Evolutionary conservation across 2,888 invertebrate species (phyloP).

Genomic region (Heliconius erato): DNA sequence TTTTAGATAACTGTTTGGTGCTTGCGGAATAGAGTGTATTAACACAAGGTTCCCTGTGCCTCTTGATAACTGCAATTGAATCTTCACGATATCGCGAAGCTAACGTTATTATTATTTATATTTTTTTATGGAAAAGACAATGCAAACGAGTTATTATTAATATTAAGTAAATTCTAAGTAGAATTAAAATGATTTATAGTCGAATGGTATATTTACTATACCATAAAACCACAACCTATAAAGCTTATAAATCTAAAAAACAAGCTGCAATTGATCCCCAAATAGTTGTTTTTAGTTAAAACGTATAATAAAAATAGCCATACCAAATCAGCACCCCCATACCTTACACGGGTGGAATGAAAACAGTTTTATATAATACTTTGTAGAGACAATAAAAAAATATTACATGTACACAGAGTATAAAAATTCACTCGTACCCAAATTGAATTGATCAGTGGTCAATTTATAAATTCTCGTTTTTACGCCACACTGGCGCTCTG

Average conservation of each 20-base stretch:
- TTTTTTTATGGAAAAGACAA: too few species aligned
- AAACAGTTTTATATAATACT: neutral
- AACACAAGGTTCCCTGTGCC: too few species aligned
- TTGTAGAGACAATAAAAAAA: neutral
- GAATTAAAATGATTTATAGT: neutral
- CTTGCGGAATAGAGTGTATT: too few species aligned
- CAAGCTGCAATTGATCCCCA: neutral
- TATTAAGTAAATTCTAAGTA: too few species aligned
- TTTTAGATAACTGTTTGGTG: too few species aligned
- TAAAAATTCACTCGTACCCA: neutral
- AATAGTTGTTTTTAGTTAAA: neutral
- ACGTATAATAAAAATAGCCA: neutral
- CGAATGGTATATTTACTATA: neutral
- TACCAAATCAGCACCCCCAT: neutral
- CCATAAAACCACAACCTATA: too few species aligned
- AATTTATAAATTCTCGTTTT: slow-evolving; percentile 4
- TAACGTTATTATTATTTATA: too few species aligned
- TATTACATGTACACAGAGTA: neutral
- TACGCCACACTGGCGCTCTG: neutral
- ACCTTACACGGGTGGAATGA: neutral
- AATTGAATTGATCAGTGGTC: slow-evolving; percentile 16
- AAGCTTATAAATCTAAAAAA: neutral
- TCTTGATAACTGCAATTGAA: too few species aligned
- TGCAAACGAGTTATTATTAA: too few species aligned
- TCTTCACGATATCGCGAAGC: too few species aligned